Evolutionary conservation across 2,888 invertebrate species (phyloP), one percentile per base, ranked within the genome.

Genomic region (Melanotus villosus): DNA sequence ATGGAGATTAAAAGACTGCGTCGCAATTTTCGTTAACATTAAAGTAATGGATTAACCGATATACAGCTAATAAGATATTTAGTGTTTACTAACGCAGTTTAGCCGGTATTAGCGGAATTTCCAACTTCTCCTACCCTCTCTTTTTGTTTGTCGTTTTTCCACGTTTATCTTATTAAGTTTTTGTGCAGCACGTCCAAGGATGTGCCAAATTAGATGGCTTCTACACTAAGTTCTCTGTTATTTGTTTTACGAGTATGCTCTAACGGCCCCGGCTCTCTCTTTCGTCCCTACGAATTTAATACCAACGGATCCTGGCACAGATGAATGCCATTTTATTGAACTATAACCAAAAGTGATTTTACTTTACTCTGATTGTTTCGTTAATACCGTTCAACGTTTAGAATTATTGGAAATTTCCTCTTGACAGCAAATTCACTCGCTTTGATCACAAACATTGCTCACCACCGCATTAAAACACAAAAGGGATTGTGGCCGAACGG

Each of bases 1-100:
- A 75, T 72, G 74, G 74, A 81, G 81, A 82, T 81, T 81, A 81
- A 80, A 79, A 76, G 76, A 71, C 76, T 72, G 74, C 75, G 74
- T 73, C 66, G 73, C 75, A 78, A 76, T 76, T 76, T 77, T 76
- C 76, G 76, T 75, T 76, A 75, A 78, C 75, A 77, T 74, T 73
- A 76, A 76, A 71, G 74, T 76, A 76, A 77, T 73, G 71, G 73
- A 70, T 74, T 72, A 74, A 70, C 70, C 65, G 65, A 75, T 73
- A 72, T 73, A 74, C 74, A 75, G 75, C 76, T 78, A 78, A 80
- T 80, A 78, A 78, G 76, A 77, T 78, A 79, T 80, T 78, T 80
- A 80, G 77, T 79, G 76, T 79, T 80, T 79, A 78, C 77, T 72
- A 73, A 69, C 73, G 54, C 52, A 43, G 38, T 56, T 62, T 56